These are phyloP conservation scores for Augochlora pura DNA, from an alignment of 1,140 invertebrate species.

Conservation along the genomic window DNA sequence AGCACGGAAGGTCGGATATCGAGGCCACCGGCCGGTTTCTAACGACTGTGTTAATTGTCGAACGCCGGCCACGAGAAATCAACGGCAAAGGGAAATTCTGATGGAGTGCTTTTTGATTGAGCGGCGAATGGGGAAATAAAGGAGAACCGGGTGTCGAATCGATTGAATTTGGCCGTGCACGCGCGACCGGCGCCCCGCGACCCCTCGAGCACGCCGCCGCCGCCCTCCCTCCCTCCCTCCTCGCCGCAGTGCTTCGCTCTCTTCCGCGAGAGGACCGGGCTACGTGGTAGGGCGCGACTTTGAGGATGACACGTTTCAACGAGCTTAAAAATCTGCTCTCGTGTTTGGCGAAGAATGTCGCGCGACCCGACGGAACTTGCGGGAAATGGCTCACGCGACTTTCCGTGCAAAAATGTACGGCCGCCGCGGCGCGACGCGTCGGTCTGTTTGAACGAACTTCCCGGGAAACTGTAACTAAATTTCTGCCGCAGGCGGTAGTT, in stretches of 20 bases:
- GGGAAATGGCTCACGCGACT: neutral
- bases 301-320: neutral
- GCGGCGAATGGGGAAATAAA: conserved; percentile 16
- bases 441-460: too few species aligned
- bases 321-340: neutral
- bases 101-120: conserved; percentile 43
- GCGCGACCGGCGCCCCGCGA: neutral
- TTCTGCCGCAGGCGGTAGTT: too few species aligned
- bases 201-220: too few species aligned
- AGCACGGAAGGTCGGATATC: conserved; percentile 44
- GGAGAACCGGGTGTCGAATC: conserved; percentile 20
- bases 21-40: conserved; percentile 44
- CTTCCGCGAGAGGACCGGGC: neutral
- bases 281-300: neutral
- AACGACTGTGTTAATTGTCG: conserved; percentile 51
- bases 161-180: conserved; percentile 35
- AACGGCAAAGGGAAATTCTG: conserved; percentile 39
- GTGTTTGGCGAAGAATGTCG: neutral
- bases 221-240: too few species aligned
- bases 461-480: too few species aligned
- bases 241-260: too few species aligned
- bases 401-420: too few species aligned
- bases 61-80: conserved; percentile 13
- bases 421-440: too few species aligned
- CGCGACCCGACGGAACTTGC: neutral